Percentiles rank a stretch among this genome's conserved stretches.
Conservation (phyloP, 2,888 invertebrate genomes). For the Seira ritae region DNA sequence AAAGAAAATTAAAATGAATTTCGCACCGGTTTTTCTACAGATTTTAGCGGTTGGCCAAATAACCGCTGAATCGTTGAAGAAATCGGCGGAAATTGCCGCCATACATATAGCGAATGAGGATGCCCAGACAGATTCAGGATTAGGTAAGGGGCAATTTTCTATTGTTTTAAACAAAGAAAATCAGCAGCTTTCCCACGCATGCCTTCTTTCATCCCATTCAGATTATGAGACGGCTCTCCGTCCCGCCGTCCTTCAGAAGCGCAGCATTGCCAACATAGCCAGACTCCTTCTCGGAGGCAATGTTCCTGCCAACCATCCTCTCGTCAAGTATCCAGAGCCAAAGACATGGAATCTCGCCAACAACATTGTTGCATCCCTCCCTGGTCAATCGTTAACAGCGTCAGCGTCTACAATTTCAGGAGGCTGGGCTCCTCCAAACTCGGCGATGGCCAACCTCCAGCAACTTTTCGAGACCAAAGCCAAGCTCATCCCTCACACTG, state of each 20-base stretch:
- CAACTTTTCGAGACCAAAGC: slow-evolving; percentile 64
- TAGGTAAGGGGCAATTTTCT: slow-evolving; percentile 32
- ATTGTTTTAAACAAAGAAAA: background rate
- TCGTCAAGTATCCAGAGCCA: slow-evolving; percentile 71
- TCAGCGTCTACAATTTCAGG: slow-evolving; percentile 7
- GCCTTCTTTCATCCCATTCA: background rate
- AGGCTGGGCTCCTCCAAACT: slow-evolving; percentile 40
- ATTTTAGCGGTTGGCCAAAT: slow-evolving; percentile 62
- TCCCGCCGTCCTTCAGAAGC: slow-evolving; percentile 57
- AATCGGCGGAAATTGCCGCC: slow-evolving; percentile 20
- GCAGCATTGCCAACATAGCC: slow-evolving; percentile 72
- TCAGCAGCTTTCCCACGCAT: background rate
- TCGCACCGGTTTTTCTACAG: slow-evolving; percentile 27
- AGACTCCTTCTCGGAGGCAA: slow-evolving; percentile 73
- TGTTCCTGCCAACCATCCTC: slow-evolving; percentile 72
- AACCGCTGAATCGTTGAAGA: slow-evolving; percentile 59
- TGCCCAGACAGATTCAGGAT: slow-evolving; percentile 26
- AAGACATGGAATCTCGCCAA: slow-evolving; percentile 65
- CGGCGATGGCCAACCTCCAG: slow-evolving; percentile 44
- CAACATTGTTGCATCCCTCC: slow-evolving; percentile 70
- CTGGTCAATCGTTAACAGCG: slow-evolving; percentile 37
- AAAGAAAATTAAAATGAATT: background rate
- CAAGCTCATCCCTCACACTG: slow-evolving; percentile 63
- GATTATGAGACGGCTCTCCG: slow-evolving; percentile 56
- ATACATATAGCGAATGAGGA: background rate